phyloP scores from a whole-genome alignment of 23 tunicate species.

The Diplosoma virens region DNA sequence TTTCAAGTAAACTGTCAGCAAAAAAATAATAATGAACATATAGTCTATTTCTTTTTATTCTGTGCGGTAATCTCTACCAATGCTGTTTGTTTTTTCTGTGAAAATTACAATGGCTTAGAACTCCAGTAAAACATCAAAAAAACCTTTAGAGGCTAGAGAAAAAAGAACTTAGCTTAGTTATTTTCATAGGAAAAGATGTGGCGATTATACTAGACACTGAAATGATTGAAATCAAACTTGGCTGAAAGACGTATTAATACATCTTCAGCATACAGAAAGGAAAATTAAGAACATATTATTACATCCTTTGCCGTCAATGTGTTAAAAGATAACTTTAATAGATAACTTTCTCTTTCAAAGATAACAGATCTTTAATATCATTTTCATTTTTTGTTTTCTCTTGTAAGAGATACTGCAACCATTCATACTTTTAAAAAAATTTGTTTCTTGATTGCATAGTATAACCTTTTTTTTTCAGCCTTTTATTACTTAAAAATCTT shows the following conservation, averaged over 20 bases:
- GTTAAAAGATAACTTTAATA: slow-evolving; percentile 70
- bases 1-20: not conserved
- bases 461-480: no score
- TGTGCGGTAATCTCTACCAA: not conserved
- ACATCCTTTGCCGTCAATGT: slow-evolving; percentile 54
- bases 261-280: not conserved
- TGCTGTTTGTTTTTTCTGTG: not conserved
- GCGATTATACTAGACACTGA: not conserved
- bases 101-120: not conserved
- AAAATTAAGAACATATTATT: slow-evolving; percentile 39
- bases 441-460: no score
- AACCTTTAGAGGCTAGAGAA: no score
- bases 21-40: not conserved
- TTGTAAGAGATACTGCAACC: no score
- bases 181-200: not conserved
- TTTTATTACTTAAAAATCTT: no score
- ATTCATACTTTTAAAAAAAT: no score
- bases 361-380: no score
- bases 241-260: not conserved
- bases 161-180: no score
- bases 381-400: no score
- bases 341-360: no score
- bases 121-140: not conserved
- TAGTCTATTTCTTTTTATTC: not conserved
- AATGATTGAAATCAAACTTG: not conserved